Evolutionary conservation across 2,888 invertebrate genomes (phyloP).

Genomic region (Gonocerus acuteangulatus): DNA sequence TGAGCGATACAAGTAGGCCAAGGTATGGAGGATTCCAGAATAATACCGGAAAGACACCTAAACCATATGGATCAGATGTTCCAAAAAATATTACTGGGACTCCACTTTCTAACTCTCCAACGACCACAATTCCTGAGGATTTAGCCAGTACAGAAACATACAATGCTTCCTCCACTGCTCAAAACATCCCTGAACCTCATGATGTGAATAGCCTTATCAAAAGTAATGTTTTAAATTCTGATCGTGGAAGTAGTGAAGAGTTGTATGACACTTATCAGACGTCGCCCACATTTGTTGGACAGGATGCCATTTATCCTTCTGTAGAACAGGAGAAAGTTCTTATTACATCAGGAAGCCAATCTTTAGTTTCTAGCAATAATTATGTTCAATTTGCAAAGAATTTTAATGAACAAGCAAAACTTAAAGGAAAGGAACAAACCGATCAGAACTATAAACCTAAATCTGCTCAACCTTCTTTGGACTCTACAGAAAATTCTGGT

Average conservation of each 20-base stretch:
- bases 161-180: background rate
- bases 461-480: background rate
- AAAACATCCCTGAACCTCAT: slow-evolving; percentile 29
- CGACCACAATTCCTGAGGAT: slow-evolving; percentile 11
- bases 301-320: background rate
- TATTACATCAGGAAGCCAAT: slow-evolving; percentile 39
- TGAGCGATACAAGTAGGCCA: slow-evolving; percentile 38
- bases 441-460: slow-evolving; percentile 1
- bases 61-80: slow-evolving; percentile 36
- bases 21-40: slow-evolving; percentile 41
- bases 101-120: slow-evolving; percentile 31
- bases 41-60: slow-evolving; percentile 34
- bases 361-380: slow-evolving; percentile 39
- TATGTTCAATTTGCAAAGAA: slow-evolving; percentile 28
- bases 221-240: slow-evolving; percentile 29
- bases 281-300: slow-evolving; percentile 16
- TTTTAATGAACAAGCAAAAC: slow-evolving; percentile 24
- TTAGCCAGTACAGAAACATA: background rate
- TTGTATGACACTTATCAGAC: slow-evolving; percentile 20
- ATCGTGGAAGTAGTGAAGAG: slow-evolving; percentile 29
- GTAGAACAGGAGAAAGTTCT: slow-evolving; percentile 36
- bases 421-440: slow-evolving; percentile 12
- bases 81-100: slow-evolving; percentile 33
- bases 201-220: slow-evolving; percentile 36
- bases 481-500: background rate